Evolutionary conservation across 2,888 invertebrate genomes (phyloP), one percentile per base, ranked within the genome.

Genomic region (Aporophyla nigra): DNA sequence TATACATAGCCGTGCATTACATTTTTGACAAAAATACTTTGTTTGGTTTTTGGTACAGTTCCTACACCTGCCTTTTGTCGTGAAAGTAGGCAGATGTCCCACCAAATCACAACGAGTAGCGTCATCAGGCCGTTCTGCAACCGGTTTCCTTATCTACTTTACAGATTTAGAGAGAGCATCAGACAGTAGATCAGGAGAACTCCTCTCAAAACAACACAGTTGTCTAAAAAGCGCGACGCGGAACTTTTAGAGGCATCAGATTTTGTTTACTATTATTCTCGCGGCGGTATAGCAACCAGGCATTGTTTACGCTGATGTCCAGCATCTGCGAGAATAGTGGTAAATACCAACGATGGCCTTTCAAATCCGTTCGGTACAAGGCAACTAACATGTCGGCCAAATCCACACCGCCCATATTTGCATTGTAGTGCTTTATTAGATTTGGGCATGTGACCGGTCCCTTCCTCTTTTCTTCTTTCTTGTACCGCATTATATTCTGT

Each of bases 291-390:
- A 27, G 27, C 67, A 53, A 53, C 33, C 67, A 54, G 49, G 27
- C 19, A 40, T 51, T 46, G 5, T 53, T 53, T 21, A 53, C 53
- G 53, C 53, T 21, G 53, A 53, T 53, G 53, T 53, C 51, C 51
- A 51, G 33, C 2, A 65, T 65, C 65, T 65, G 51, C 10, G 51
- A 65, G 5, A 54, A 67, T 0, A 54, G 7, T 67, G 14, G 7
- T 53, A 67, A 67, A 67, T 67, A 67, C 67, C 53, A 67, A 67
- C 67, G 67, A 67, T 67, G 67, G n/a, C 21, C 67, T 67, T 67
- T 67, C 53, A 67, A 67, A 67, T 67, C 53, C 2, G 53, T 54
- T 14, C 67, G 67, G n/a, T 53, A 67, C 9, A 63, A 62, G 14
- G 40, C 40, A 62, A 62, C 40, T 62, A 62, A 62, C 61, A 62